Base-by-base conservation (phyloP, 2,888 invertebrate genomes). In the Poecilobothrus nobilitatus region DNA sequence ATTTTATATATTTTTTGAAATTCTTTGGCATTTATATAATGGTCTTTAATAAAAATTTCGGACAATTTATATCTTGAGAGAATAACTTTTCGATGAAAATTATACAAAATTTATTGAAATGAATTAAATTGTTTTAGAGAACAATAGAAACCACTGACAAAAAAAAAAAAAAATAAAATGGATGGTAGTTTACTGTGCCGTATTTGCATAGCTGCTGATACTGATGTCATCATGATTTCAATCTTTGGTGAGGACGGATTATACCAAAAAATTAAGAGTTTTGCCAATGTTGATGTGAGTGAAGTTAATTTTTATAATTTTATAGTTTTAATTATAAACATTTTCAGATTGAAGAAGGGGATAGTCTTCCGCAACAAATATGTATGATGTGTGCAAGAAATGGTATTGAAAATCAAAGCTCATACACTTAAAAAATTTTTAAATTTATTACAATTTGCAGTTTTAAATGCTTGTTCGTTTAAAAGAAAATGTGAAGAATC, bases 401-500 rank as follows among this genome's bases (percentile, higher is more conserved):
- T 68, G 33, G 53, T 53, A 53, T 12, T 6, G 2, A 53, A 18
- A 53, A 12, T 53, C 1, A 12, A 53, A 53, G 18, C 3, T 18
- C 7, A 12, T 53, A 53, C 2, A 4, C 18, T 9, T 12, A 15
- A 37, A 37, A 10, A n/a, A 15, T 18, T 6, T 18, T 53, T 18
- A 18, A n/a, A 6, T 53, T 4, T 12, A 15, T 15, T 15, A 18
- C 3, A 18, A 1, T 53, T 53, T 53, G 2, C 77, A 41, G 78
- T 77, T 44, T 78, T 81, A 21, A 79, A 78, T 68, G 81, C 81
- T 7, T 81, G 77, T 69, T 75, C 77, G 66, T 78, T 81, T 69
- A 81, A 81, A 70, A 78, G 80, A 73, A 81, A 81, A 72, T 81
- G 81, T 71, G 81, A 81, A 75, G 81, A 81, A 75, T 79, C 81